A percentile compares a stretch with the other conserved stretches of the same genome.
phyloP scores from a whole-genome alignment of 2,888 invertebrate genomes.

The Bombylius discolor region DNA sequence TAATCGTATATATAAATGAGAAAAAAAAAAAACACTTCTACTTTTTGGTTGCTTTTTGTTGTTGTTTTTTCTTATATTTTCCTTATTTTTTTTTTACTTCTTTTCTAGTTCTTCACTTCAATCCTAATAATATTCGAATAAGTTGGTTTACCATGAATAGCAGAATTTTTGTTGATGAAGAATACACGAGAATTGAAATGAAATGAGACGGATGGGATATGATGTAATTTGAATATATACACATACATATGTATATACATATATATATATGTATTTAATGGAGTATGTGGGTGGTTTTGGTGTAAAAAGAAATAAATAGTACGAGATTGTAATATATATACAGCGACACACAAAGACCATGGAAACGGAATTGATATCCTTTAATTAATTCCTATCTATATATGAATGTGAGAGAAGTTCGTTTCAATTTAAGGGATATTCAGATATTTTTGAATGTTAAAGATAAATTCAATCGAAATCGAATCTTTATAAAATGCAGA shows the following conservation, averaged over 20 bases:
- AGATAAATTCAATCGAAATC: conserved; percentile 7
- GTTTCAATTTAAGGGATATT: neutral
- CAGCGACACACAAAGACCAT: neutral
- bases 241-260: neutral
- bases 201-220: no score
- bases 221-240: neutral
- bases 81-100: neutral
- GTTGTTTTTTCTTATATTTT: no score
- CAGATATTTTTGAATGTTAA: neutral
- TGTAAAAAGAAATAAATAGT: no score
- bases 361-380: conserved; percentile 3
- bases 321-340: neutral
- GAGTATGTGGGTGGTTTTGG: no score
- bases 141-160: conserved; percentile 2
- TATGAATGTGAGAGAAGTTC: neutral
- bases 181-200: no score
- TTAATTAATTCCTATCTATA: conserved; percentile 6
- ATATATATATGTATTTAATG: no score
- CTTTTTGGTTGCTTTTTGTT: no score
- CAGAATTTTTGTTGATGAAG: no score
- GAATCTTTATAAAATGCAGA: neutral
- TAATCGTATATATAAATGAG: no score
- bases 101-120: neutral
- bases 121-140: conserved; percentile 6
- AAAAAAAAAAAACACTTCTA: no score